These are phyloP conservation scores for Austrofundulus limnaeus DNA, from an alignment of 2,113 vertebrate species.

Conservation along the genomic window DNA sequence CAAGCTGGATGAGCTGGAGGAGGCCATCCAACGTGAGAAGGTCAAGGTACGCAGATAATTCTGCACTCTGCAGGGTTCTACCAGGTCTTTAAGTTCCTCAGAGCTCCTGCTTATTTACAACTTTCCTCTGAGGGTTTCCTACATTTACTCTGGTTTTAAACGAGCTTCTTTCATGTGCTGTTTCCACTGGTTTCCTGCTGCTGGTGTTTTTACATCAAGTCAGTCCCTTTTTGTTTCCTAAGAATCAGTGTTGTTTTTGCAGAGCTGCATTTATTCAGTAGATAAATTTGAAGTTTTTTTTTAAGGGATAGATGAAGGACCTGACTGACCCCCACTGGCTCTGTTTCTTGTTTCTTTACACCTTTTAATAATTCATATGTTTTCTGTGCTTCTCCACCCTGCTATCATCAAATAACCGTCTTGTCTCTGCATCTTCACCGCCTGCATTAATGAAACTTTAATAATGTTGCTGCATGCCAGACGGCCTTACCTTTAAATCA, in stretches of 20 bases:
- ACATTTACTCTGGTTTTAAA: too few relatives aligned
- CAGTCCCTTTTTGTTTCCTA: too few relatives aligned
- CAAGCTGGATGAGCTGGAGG: constrained; percentile 86
- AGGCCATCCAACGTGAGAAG: constrained; percentile 85
- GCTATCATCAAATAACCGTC: neutral
- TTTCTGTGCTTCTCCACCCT: constrained; percentile 9
- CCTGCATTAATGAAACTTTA: neutral
- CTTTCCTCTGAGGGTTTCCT: too few relatives aligned
- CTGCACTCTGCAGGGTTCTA: too few relatives aligned
- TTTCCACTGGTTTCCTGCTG: neutral
- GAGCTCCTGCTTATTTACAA: too few relatives aligned
- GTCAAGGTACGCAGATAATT: constrained; percentile 84
- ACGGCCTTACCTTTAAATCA: neutral
- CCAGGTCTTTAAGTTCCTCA: too few relatives aligned
- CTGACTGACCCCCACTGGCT: neutral
- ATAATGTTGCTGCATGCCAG: constrained; percentile 30
- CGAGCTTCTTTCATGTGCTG: too few relatives aligned
- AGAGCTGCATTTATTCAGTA: neutral
- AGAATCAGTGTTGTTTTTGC: neutral
- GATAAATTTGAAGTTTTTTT: neutral
- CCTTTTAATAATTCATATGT: neutral
- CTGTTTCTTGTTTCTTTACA: constrained; percentile 31
- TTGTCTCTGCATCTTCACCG: constrained; percentile 11
- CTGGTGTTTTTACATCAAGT: neutral
- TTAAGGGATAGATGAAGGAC: neutral